Evolutionary conservation across 2,113 vertebrate species (phyloP), one percentile per base, ranked within the genome.

Genomic region (Pao palembangensis): DNA sequence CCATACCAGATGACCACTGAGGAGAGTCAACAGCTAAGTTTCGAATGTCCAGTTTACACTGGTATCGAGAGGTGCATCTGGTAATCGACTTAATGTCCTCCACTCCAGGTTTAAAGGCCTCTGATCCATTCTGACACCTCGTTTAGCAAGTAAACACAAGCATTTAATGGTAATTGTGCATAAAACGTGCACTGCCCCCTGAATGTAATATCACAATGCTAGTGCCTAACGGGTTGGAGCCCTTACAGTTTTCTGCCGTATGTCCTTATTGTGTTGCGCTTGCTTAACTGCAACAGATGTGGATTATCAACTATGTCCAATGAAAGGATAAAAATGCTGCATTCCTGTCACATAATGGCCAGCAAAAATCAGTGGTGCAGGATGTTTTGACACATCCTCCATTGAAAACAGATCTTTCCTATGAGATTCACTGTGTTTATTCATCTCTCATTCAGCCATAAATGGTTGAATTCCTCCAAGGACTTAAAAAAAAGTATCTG

Each of bases 401-500:
- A 14, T 21, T 38, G 50, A 64, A 47, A 55, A 31, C 25, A 3
- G 48, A 38, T 48, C 6, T 34, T 31, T 31, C 3, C 28, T 11
- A 11, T 38, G 11, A 38, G 8, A 38, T 38, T 38, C 11, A 12
- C 41, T 5, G 43, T 3, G 15, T 44, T 23, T 14, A 13, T 43
- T 43, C 2, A 4, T 14, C 41, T 43, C 41, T 43, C 13, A 3
- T 11, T 25, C 20, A 7, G 21, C 11, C 44, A 55, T 4, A 54
- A 53, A 42, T 41, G 41, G 19, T 49, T 46, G 23, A 10, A 56
- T 10, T 44, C 55, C 34, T 66, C 46, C 20, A 25, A 25, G 49
- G 60, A 20, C 18, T 50, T 1, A 59, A 15, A 62, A 67, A 69
- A 53, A 34, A 13, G 8, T 20, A 58, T 46, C 19, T 51, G 15